phyloP scores from a whole-genome alignment of 2,888 invertebrate species.

The Cylindroiulus punctatus region DNA sequence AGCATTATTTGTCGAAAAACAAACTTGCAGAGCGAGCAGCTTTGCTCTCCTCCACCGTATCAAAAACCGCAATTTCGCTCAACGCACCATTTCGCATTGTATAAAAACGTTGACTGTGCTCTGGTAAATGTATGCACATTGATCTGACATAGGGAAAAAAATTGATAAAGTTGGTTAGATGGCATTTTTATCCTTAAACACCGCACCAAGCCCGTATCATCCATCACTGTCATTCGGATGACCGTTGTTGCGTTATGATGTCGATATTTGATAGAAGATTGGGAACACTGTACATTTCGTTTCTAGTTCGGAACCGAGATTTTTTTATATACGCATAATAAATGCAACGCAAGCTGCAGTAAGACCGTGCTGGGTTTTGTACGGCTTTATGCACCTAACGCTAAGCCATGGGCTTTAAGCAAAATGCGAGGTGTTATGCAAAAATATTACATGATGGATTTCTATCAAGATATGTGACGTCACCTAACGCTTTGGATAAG shows the following conservation, averaged over 20 bases:
- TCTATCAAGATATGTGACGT: constrained; percentile 45
- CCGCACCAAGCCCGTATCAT: constrained; percentile 50
- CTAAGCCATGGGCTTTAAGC: constrained; percentile 42
- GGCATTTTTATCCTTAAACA: constrained; percentile 50
- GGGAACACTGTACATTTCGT: constrained; percentile 3
- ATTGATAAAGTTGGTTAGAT: constrained; percentile 52
- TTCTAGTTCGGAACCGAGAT: neutral
- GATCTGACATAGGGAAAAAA: neutral
- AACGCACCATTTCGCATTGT: neutral
- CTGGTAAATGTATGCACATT: constrained; percentile 12
- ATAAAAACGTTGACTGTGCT: neutral
- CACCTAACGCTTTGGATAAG: neutral
- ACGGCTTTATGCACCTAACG: neutral
- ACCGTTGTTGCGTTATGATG: constrained; percentile 53
- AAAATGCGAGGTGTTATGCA: constrained; percentile 46
- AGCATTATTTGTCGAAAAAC: neutral
- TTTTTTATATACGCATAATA: neutral
- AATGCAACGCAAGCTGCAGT: constrained; percentile 9
- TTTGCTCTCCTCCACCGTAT: neutral
- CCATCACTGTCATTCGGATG: constrained; percentile 55
- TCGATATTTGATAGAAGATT: constrained; percentile 49
- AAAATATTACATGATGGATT: constrained; percentile 46
- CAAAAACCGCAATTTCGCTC: neutral
- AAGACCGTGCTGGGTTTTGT: neutral
- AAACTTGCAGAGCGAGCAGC: neutral